Evolutionary conservation across 2,797 vertebrate genomes (phyloP).

Genomic region (Margarornis squamiger): DNA sequence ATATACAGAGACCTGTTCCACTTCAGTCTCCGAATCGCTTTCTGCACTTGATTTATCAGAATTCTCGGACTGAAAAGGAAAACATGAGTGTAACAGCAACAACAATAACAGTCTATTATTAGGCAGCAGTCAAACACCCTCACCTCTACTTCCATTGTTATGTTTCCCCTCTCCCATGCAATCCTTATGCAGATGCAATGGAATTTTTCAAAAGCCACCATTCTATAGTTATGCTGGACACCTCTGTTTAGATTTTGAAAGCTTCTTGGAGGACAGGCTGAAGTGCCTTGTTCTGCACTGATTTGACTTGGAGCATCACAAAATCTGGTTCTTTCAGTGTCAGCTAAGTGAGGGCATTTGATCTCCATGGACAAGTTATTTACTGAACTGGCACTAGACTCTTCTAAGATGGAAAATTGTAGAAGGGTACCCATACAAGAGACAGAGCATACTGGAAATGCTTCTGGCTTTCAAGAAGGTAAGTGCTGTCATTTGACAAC

Average conservation of each 20-base stretch:
- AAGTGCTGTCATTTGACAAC: background rate
- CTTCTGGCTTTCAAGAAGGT: background rate
- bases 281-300: background rate
- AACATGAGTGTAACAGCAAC: background rate
- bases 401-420: background rate
- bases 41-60: conserved; percentile 79
- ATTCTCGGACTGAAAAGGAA: conserved; percentile 77
- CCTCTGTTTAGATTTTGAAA: background rate
- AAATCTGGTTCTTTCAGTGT: background rate
- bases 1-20: conserved; percentile 84
- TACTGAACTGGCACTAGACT: background rate
- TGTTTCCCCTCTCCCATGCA: background rate
- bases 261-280: background rate
- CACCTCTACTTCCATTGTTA: background rate
- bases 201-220: background rate
- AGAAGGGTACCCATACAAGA: background rate
- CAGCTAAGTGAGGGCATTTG: background rate
- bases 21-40: conserved; percentile 77
- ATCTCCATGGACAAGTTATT: background rate
- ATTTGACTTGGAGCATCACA: background rate
- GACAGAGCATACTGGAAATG: background rate
- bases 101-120: background rate
- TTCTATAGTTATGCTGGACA: background rate
- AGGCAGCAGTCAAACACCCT: background rate
- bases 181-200: background rate